Base-by-base conservation (phyloP, 92 coral and sea anemone genomes). In the Zoanthus sansibaricus region DNA sequence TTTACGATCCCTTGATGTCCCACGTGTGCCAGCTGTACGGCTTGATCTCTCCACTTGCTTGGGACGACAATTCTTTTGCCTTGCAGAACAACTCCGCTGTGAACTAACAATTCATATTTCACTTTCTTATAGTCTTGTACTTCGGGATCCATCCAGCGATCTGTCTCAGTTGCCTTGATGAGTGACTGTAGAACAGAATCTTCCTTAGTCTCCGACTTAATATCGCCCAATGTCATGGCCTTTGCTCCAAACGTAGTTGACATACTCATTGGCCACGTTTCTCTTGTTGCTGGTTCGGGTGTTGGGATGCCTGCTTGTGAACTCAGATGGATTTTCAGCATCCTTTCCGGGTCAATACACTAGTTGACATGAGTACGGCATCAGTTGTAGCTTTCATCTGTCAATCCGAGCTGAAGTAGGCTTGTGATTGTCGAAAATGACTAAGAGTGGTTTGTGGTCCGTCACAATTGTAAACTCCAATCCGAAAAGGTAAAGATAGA, bases 171-270 rank as follows among this genome's bases (percentile, higher is more conserved):
- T 30, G 91, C 93, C 58, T 84, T 78, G 64, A 78, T 83, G 30
- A 88, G 71, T 12, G 91, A 54, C 37, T 72, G 87, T 66, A 92
- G 31, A 17, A 64, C 46, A 7, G 84, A 14, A 37, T 87, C 91
- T 17, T 52, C 54, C 84, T 86, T 86, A 30, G 96, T 90, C n/a
- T 79, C 90, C 15, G 59, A 46, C 70, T 90, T 91, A 79, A 93
- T 67, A 72, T 93, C 92, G 71, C 84, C 83, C n/a, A 86, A 90
- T 72, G 89, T 78, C 89, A 80, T 75, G n/a, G 94, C 94, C 72
- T 91, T 91, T 42, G 92, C 88, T 16, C 88, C 64, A 85, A 15
- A 88, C 64, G 25, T 78, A 84, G 68, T 88, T 91, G 61, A 91
- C 87, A 21, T 83, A 87, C 37, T 75, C 88, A 25, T 84, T 87